Evolutionary conservation across 1,140 invertebrate species (phyloP), one percentile per base, ranked within the genome.

Genomic region (Atopsyche davidsoni): DNA sequence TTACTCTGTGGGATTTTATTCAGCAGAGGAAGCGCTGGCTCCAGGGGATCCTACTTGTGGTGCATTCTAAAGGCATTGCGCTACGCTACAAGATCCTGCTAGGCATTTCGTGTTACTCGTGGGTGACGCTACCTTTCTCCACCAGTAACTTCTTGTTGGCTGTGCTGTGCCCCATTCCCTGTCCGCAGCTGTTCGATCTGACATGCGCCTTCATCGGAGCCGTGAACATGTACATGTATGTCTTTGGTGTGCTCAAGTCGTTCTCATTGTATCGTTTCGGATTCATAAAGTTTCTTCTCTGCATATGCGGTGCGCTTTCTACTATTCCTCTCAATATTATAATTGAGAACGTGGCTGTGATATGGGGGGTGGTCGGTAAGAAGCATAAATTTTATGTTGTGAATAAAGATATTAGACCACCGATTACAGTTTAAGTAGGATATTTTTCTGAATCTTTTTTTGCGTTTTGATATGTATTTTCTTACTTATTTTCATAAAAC

Each of bases 1-100:
- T 98, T 63, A 92, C 91, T 1, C 68, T 96, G 1, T 86, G 86
- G 77, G 95, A 98, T 67, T 96, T 96, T 64, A 79, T 98, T 31
- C 92, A 96, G 66, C 95, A 98, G 67, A 77, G 95, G 45, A 96
- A 96, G 67, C 79, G 95, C 22, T 98, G 96, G 96, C 78, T 98
- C 38, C 90, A 96, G 74, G 96, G 95, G 60, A 98, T 98, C 56
- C 80, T 92, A 17, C 77, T 98, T 48, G 94, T 96, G 1, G 90
- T 96, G 11, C 92, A 96, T 69, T 92, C 89, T 36, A 82, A 83
- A 62, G 74, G 79, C 46, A 92, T 98, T 65, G 90, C 92, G 13
- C 61, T 86, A 10, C 76, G 77, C 48, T 82, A 88, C 62, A 96
- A 96, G 69, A 62, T 93, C 14, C 81, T 96, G 23, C 69, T 98